Evolutionary conservation across 2,797 vertebrate genomes (phyloP), one percentile per base, ranked within the genome.

Genomic region (Parauchenoglanis punctatus): DNA sequence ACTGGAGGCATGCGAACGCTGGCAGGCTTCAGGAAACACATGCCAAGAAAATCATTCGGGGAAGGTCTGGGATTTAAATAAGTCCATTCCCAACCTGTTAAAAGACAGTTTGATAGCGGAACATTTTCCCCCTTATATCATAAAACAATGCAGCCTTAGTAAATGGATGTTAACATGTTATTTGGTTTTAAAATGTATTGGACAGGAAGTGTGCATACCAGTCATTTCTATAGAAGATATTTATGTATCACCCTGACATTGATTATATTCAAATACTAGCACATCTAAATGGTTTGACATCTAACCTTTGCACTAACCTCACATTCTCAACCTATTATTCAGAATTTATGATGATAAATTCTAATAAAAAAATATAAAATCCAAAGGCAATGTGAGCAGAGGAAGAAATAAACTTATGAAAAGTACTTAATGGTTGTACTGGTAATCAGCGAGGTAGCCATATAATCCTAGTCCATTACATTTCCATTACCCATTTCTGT

Each of bases 1-100:
- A 67, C 70, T 63, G 84, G 70, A 85, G 84, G 56, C 72, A 78
- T 85, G 84, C 73, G 23, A 75, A 77, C 59, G 31, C 59, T 77
- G 84, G 84, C 73, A 77, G 73, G 72, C 72, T 78, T 85, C n/a
- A 25, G 7, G 44, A 65, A 77, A 35, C 11, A 20, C 44, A 20
- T 31, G 84, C 84, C 84, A 85, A 78, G 46, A 85, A 85, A 63
- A 65, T 67, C 61, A 73, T 68, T 49, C 78, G 44, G 35, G 23
- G 67, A 83, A 72, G 68, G 46, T 68, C 70, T 76, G 58, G 67
- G 56, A 73, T 80, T 75, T 52, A 78, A 77, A 85, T 78, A 67
- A 67, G 44, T 67, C 59, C 46, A 2, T 35, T 75, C 72, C 84
- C 44, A 18, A 85, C 8, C 84, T 61, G 67, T 84, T 58, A 84